Evolutionary conservation across 2,888 invertebrate genomes (phyloP).

Genomic region (Dynastes tityus): DNA sequence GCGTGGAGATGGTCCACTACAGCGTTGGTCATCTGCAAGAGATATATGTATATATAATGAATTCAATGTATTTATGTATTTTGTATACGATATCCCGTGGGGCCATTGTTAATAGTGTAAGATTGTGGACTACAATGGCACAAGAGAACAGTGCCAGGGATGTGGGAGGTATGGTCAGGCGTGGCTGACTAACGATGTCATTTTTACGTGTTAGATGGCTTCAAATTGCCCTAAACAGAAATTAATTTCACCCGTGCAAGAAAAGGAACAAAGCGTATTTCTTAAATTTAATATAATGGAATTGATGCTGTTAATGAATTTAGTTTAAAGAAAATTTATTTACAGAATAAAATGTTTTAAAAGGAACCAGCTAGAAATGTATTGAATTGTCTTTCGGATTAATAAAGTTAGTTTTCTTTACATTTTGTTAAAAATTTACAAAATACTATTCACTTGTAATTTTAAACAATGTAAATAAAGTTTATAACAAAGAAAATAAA

Average conservation of each 20-base stretch:
- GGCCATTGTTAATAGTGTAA: constrained; percentile 70
- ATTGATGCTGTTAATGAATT: neutral
- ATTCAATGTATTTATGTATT: constrained; percentile 72
- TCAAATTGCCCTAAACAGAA: constrained; percentile 64
- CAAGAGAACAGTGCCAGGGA: constrained; percentile 67
- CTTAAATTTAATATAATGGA: neutral
- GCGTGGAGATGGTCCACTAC: constrained; percentile 46
- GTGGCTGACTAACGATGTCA: constrained; percentile 66
- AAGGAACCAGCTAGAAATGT: too few relatives aligned
- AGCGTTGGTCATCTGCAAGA: constrained; percentile 62
- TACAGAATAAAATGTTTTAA: too few relatives aligned
- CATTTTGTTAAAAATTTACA: too few relatives aligned
- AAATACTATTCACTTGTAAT: too few relatives aligned
- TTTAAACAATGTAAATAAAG: too few relatives aligned
- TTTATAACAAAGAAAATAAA: too few relatives aligned
- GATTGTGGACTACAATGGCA: constrained; percentile 69
- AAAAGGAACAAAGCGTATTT: neutral
- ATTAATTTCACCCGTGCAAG: constrained; percentile 58
- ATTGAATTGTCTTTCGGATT: too few relatives aligned
- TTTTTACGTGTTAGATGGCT: constrained; percentile 66
- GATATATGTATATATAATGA: constrained; percentile 71
- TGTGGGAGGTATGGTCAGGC: constrained; percentile 68
- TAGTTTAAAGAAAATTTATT: too few relatives aligned
- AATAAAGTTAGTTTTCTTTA: too few relatives aligned
- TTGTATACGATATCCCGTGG: constrained; percentile 71